Conservation (phyloP, 2,797 vertebrate genomes). For the Gymnopithys bicolor region DNA sequence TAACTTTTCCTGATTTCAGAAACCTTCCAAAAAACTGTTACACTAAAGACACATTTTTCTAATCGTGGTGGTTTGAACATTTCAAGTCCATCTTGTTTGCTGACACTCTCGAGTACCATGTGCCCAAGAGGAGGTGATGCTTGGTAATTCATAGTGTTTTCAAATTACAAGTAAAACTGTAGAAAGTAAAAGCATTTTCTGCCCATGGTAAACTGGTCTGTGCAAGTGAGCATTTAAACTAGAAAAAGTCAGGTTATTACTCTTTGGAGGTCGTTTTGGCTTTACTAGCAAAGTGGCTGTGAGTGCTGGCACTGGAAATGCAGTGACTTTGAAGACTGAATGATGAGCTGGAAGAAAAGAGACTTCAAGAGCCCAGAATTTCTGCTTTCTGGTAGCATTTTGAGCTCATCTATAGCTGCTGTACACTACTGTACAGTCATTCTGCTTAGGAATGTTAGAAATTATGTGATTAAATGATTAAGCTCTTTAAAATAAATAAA, state of each 20-base stretch:
- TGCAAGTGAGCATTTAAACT: background rate
- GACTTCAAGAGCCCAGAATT: background rate
- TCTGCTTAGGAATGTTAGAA: background rate
- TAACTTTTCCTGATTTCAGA: background rate
- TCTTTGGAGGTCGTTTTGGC: background rate
- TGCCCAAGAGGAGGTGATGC: background rate
- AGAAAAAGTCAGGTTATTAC: background rate
- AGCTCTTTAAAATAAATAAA: background rate
- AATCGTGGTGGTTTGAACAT: background rate
- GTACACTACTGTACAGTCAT: background rate
- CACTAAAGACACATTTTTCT: background rate
- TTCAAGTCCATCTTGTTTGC: background rate
- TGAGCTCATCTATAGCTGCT: background rate
- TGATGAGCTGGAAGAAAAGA: background rate
- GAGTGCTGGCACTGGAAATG: background rate
- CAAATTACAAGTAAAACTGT: background rate
- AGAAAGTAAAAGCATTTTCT: background rate
- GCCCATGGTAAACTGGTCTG: background rate
- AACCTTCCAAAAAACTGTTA: background rate
- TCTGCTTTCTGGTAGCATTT: background rate
- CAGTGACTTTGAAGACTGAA: background rate
- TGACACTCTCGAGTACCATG: fast-evolving
- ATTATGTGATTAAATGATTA: background rate
- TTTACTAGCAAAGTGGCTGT: background rate
- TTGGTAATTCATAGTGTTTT: background rate